Evolutionary conservation across 2,888 invertebrate species (phyloP).

Genomic region (Eurytoma californica): DNA sequence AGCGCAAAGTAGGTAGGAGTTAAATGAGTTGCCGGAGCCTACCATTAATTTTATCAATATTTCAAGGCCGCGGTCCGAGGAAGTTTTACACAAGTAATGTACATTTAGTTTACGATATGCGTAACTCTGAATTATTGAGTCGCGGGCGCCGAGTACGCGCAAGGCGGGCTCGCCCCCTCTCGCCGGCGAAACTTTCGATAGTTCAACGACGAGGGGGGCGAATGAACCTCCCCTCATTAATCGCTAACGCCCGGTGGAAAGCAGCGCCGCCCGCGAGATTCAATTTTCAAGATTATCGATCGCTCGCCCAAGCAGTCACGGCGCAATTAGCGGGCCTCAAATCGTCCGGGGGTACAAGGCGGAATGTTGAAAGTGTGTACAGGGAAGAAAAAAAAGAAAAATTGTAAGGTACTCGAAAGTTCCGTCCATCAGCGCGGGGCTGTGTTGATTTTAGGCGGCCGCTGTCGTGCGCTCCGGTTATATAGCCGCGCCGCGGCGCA

Average conservation of each 20-base stretch:
- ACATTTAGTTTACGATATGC: background rate
- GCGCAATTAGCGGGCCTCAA: slow-evolving; percentile 18
- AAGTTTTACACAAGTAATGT: background rate
- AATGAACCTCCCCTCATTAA: background rate
- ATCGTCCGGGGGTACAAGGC: slow-evolving; percentile 9
- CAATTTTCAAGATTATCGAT: slow-evolving; percentile 34
- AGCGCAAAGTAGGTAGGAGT: too few relatives aligned
- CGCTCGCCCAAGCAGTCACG: background rate
- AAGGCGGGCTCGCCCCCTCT: too few relatives aligned
- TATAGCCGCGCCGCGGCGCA: slow-evolving; percentile 1
- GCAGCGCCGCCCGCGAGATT: background rate
- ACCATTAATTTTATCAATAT: background rate
- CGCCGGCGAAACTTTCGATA: background rate
- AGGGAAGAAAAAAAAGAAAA: background rate
- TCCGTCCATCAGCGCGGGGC: background rate
- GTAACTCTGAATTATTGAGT: background rate
- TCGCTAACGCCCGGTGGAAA: background rate
- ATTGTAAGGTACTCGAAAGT: background rate
- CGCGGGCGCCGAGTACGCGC: background rate
- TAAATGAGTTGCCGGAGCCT: too few relatives aligned
- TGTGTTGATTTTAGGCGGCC: background rate
- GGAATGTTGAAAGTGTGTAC: background rate
- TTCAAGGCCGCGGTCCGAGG: background rate
- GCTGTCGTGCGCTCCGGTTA: background rate
- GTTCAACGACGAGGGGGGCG: background rate